These are phyloP conservation scores for Archips xylosteana DNA, from an alignment of 2,888 invertebrate genomes.

Conservation along the genomic window DNA sequence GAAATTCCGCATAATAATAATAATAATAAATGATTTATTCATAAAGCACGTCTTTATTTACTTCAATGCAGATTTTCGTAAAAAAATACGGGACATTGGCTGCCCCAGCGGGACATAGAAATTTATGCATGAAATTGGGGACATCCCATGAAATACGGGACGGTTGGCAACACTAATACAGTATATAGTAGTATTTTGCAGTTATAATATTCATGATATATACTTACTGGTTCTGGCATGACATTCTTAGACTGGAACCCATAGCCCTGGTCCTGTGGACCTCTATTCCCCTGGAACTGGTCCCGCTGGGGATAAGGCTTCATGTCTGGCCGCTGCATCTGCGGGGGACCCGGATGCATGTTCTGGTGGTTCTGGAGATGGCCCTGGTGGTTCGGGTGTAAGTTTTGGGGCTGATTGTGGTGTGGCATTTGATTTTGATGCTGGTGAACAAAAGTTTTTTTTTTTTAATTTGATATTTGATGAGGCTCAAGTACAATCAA, in stretches of 20 bases:
- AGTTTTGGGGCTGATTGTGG: not conserved
- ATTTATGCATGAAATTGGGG: no score
- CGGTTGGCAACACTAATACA: no score
- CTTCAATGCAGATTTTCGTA: no score
- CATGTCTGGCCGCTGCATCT: conserved; percentile 11
- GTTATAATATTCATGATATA: not conserved
- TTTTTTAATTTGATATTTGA: no score
- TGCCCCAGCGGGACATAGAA: no score
- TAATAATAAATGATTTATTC: no score
- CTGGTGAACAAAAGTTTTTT: not conserved
- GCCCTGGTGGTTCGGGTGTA: not conserved
- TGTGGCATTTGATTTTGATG: conserved; percentile 2
- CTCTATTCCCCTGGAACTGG: conserved; percentile 42
- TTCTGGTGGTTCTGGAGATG: not conserved
- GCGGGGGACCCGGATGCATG: not conserved
- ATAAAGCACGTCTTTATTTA: no score
- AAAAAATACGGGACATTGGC: no score
- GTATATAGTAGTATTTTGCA: no score
- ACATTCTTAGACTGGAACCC: conserved; percentile 49
- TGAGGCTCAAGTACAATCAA: no score
- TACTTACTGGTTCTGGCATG: conserved; percentile 50
- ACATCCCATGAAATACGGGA: no score
- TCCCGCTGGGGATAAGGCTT: conserved; percentile 15
- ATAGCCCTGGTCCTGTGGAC: conserved; percentile 46
- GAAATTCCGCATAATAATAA: no score